Evolutionary conservation across 2,888 invertebrate genomes (phyloP), one percentile per base, ranked within the genome.

Genomic region (Leptinotarsa rubiginosa): DNA sequence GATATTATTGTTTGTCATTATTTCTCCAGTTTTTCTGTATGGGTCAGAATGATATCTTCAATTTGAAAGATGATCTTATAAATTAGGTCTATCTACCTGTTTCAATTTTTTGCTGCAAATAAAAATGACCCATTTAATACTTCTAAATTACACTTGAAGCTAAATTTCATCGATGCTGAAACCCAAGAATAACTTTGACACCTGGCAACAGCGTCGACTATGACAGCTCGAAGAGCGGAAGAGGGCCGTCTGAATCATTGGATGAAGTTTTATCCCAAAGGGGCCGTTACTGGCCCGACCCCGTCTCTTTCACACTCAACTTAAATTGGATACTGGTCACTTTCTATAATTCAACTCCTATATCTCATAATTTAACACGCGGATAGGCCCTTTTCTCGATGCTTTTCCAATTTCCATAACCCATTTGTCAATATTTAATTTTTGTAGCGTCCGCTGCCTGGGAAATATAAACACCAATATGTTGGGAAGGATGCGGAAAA

Each of bases 291-390:
- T 81, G 86, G 85, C 83, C 84, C 85, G 85, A 84, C 85, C 85
- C 85, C 86, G 86, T 86, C 87, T 87, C 86, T 86, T 86, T 86
- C 86, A 85, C 86, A 86, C 86, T 85, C 86, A 87, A 87, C 87
- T 87, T 87, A 87, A 88, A 88, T 87, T 87, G 87, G 87, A 87
- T 87, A 87, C 87, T 87, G 88, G 87, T 87, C 88, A 87, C 87
- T 87, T 87, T 87, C 87, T 87, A 87, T 88, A 88, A 87, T 88
- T 88, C 88, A 87, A 85, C 86, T 86, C 85, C 87, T 86, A 87
- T 86, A 86, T 85, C 85, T 87, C 86, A 87, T 87, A 87, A 87
- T 86, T 81, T 82, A 79, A 78, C 80, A 77, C 75, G 65, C 70
- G 79, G 78, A 80, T 78, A 73, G 79, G 79, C 74, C 79, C 76